These are phyloP conservation scores for Troides oblongomaculatus DNA, from an alignment of 2,888 invertebrate species.

Conservation along the genomic window DNA sequence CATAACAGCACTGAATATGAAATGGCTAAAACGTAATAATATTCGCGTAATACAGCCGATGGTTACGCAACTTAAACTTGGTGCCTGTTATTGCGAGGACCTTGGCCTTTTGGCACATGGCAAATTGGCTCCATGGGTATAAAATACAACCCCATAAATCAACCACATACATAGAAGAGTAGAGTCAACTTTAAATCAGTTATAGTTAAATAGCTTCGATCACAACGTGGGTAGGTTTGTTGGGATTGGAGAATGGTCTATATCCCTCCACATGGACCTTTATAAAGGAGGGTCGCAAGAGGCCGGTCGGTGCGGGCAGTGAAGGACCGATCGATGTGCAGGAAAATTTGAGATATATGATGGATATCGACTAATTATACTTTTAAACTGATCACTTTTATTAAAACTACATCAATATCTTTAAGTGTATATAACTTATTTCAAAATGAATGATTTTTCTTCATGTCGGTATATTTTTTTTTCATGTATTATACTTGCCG, in stretches of 20 bases:
- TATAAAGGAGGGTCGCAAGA: no score
- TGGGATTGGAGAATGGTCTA: no score
- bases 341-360: no score
- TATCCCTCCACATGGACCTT: no score
- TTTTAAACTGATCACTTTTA: background rate
- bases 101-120: background rate
- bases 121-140: background rate
- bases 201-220: no score
- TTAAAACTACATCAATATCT: background rate
- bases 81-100: background rate
- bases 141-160: background rate
- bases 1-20: background rate
- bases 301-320: no score
- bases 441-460: background rate
- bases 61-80: background rate
- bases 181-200: no score
- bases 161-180: no score
- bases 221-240: no score
- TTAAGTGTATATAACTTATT: background rate
- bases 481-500: background rate
- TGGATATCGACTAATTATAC: background rate
- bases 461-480: background rate
- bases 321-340: no score
- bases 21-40: background rate
- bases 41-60: background rate